Conservation (phyloP, 2,797 vertebrate species). For the Glossophaga mutica region DNA sequence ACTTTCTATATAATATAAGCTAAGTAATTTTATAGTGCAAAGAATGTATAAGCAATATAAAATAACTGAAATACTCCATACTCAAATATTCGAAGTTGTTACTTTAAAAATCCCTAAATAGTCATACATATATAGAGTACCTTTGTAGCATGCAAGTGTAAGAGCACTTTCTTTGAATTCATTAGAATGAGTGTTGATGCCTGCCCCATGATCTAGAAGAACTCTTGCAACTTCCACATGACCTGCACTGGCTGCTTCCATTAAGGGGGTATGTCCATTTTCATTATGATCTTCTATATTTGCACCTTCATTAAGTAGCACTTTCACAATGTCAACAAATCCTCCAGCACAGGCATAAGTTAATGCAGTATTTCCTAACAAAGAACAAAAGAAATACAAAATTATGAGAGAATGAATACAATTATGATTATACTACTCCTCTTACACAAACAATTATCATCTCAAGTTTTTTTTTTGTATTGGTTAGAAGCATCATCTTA, state of each 20-base stretch:
- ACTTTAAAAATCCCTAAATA: slow-evolving; percentile 38
- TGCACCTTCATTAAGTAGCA: slow-evolving; percentile 97
- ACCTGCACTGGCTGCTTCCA: slow-evolving; percentile 99
- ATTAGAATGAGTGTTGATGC: slow-evolving; percentile 99
- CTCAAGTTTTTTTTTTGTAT: not conserved
- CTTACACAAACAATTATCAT: not conserved
- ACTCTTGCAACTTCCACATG: slow-evolving; percentile 98
- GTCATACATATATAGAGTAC: slow-evolving; percentile 78
- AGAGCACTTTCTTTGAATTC: slow-evolving; percentile 99
- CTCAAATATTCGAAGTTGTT: slow-evolving; percentile 11
- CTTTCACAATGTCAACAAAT: slow-evolving; percentile 98
- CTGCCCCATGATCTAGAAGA: slow-evolving; percentile 97
- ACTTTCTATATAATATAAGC: slow-evolving; percentile 35
- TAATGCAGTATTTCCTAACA: slow-evolving; percentile 95
- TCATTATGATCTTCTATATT: slow-evolving; percentile 99
- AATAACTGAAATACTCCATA: slow-evolving; percentile 39
- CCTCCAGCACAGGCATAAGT: slow-evolving; percentile 98
- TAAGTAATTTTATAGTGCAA: slow-evolving; percentile 15
- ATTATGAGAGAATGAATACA: slow-evolving; percentile 15
- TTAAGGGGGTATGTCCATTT: slow-evolving; percentile 98
- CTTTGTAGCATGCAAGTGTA: slow-evolving; percentile 99
- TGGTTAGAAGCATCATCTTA: slow-evolving; percentile 40
- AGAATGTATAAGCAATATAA: slow-evolving; percentile 46
- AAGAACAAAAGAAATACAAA: slow-evolving; percentile 40
- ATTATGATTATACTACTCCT: not conserved